Conservation (phyloP, 1,140 invertebrate species). For the Heliothis virescens region DNA sequence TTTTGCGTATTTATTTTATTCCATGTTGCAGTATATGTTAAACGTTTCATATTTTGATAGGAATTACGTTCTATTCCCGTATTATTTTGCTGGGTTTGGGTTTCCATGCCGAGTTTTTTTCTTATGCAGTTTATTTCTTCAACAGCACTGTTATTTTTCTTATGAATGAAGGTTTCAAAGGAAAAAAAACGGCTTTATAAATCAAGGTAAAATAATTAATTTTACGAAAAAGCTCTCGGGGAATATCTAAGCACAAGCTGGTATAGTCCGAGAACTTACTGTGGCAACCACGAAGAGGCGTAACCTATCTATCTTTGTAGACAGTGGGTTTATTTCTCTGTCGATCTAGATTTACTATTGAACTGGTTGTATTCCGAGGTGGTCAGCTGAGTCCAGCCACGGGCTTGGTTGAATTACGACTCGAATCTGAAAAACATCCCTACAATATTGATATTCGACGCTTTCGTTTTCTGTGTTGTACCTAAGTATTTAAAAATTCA, state of each 20-base stretch:
- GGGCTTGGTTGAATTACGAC: neutral
- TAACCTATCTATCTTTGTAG: conserved; percentile 48
- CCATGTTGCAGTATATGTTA: no score
- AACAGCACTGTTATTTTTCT: no score
- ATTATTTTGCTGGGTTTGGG: no score
- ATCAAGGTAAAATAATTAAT: conserved; percentile 16
- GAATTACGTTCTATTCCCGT: no score
- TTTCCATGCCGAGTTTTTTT: no score
- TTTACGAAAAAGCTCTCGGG: conserved; percentile 40
- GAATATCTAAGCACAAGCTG: conserved; percentile 36
- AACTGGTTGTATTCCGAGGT: neutral
- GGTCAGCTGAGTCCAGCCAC: neutral
- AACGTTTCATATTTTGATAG: no score
- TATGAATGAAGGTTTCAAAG: neutral
- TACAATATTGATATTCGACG: no score
- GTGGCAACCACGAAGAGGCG: conserved; percentile 53
- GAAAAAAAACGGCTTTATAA: conserved; percentile 1
- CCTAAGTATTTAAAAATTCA: neutral
- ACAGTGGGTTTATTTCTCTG: conserved; percentile 37
- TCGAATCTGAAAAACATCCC: no score
- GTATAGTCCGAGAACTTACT: conserved; percentile 29
- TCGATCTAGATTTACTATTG: conserved; percentile 36
- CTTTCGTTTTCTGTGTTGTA: no score
- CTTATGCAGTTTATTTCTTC: no score
- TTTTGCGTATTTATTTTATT: no score